Percentiles rank a stretch among this genome's conserved stretches.
Evolutionary conservation across 2,113 vertebrate genomes (phyloP).

Genomic region (Saiga tatarica): DNA sequence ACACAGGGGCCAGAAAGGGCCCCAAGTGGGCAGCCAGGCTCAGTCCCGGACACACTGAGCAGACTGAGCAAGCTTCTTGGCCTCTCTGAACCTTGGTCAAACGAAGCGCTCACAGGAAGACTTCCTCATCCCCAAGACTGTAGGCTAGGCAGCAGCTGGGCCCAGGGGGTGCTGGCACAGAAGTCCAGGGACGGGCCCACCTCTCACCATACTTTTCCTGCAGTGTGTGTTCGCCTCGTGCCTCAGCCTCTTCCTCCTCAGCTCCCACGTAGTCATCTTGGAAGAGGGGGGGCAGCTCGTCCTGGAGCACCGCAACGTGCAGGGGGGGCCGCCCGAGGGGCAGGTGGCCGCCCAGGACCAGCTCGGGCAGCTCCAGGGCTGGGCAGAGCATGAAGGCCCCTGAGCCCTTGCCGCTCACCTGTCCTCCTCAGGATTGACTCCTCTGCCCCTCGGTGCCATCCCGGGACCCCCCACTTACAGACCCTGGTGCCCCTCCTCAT

Average conservation of each 20-base stretch:
- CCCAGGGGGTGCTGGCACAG: accelerated
- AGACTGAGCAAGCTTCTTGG: accelerated
- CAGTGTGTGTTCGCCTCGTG: slow-evolving; percentile 90
- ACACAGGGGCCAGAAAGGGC: not conserved
- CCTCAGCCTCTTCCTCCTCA: slow-evolving; percentile 89
- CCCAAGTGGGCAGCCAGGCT: not conserved
- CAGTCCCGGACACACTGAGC: accelerated
- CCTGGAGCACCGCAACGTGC: slow-evolving; percentile 84
- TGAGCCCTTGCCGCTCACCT: not conserved
- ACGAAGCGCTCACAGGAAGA: accelerated
- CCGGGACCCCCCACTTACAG: not conserved
- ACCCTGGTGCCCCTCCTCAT: not conserved
- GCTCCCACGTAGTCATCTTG: slow-evolving; percentile 82
- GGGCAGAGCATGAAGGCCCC: not conserved
- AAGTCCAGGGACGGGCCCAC: accelerated
- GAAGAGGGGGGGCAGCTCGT: slow-evolving; percentile 84
- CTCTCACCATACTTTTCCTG: slow-evolving; percentile 90
- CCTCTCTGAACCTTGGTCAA: not conserved
- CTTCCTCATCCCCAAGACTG: accelerated
- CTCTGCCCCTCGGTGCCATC: not conserved
- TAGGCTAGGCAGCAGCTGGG: not conserved
- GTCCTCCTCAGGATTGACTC: accelerated
- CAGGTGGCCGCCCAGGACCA: slow-evolving; percentile 81
- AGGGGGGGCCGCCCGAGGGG: slow-evolving; percentile 79
- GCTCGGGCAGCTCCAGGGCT: slow-evolving; percentile 83